Base-by-base conservation (phyloP, 37 sponge, comb jelly and placozoan genomes). In the Hexactinellida sp. region DNA sequence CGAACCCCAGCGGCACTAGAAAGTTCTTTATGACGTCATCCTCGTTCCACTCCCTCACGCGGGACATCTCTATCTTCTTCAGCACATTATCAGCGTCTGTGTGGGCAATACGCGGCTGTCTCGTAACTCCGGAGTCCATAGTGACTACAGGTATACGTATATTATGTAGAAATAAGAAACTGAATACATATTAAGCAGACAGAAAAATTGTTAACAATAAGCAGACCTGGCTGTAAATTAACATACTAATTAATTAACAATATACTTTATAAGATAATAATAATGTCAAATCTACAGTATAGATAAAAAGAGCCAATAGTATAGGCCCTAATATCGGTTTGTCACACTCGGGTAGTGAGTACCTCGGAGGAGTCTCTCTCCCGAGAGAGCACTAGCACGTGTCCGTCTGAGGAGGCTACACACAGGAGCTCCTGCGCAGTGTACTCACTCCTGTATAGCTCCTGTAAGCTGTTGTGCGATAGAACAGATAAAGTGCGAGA, bases 1-100 rank as follows among this genome's bases (percentile, higher is more conserved):
- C 93, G 87, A 93, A 89, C 54, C 84, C 83, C 24, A 88, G 86
- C 35, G 93, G 93, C 54, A 88, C 88, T 82, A 93, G 88, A 83
- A 91, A 93, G 39, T 88, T 89, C 32, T 91, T 91, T 0, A 91
- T 86, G 37, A 91, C 91, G 0, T 91, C 91, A 0, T 91, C 87
- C 34, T 88, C 88, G 0, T 36, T 85, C 93, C 93, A 93, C 5
- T 93, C 93, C 34, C 76, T 63, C 3, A 63, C 76, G 1, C 34
- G 25, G 13, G 30, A 7, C 25, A 63, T 7, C 34, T 63, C 76
- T 63, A 63, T 63, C 19, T 63, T 63, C 76, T 63, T 63, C 76
- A 63, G 30, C 25, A 63, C 76, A 21, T 7, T 21, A n/a, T 63
- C 30, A 63, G 76, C 28, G 13, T 63, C 32, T 21, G 76, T 3